Evolutionary conservation across 23 tunicate species (phyloP).

Genomic region (Botrylloides violaceus): DNA sequence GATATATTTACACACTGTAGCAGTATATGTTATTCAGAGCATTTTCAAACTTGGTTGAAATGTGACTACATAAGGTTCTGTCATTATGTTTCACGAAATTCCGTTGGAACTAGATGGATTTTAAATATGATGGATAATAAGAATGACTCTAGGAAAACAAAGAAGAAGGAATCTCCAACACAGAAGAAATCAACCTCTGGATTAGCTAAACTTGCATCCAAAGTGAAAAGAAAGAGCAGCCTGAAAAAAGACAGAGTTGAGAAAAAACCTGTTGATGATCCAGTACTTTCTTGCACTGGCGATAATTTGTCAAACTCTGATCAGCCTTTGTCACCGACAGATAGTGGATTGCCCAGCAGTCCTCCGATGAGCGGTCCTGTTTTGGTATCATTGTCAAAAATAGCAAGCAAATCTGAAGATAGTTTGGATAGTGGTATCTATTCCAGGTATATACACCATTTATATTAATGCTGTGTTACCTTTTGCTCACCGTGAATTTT

Average conservation of each 20-base stretch:
- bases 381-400: conserved; percentile 28
- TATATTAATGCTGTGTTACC: background rate
- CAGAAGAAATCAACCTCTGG: conserved; percentile 8
- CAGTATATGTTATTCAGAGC: background rate
- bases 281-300: conserved; percentile 3
- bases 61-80: background rate
- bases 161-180: conserved; percentile 1
- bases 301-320: conserved; percentile 2
- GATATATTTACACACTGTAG: too few relatives aligned
- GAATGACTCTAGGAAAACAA: background rate
- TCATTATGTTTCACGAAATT: background rate
- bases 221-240: conserved; percentile 17
- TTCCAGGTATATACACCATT: conserved; percentile 63
- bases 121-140: conserved; percentile 19
- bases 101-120: background rate
- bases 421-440: conserved; percentile 86
- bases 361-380: conserved; percentile 23
- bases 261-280: conserved; percentile 11
- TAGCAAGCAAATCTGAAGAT: conserved; percentile 72
- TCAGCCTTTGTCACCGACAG: conserved; percentile 14
- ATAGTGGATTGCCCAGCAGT: conserved; percentile 19
- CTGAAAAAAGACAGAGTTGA: conserved; percentile 1
- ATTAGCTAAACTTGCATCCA: conserved; percentile 22
- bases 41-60: background rate
- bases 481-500: background rate